Evolutionary conservation across 2,888 invertebrate genomes (phyloP), one percentile per base, ranked within the genome.

Genomic region (Synanthedon andrenaeformis): DNA sequence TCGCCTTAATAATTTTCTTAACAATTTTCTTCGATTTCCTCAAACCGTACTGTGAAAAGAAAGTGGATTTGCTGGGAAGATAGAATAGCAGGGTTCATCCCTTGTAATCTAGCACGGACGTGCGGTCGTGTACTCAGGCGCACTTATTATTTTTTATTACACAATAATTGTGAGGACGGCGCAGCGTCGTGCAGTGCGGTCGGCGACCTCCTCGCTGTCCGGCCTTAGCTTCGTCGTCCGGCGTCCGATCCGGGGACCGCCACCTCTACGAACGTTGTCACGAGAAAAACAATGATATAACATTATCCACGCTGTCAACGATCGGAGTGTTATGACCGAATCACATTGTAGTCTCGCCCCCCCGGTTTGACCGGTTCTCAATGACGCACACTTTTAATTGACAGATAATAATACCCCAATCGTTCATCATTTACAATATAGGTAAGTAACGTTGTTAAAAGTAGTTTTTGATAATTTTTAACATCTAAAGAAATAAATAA

Each of bases 231-330:
- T 35, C 8, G 35, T 10, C 10, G 35, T 35, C 35, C 35, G 35
- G 35, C 45, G 45, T 14, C 14, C 45, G 45, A 45, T 45, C 13
- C 13, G 45, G 35, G 10, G 45, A 45, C 14, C 14, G n/a, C 45
- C n/a, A 45, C 45, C 45, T n/a, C 45, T 45, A 45, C 45, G 13
- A 45, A 13, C n/a, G 45, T 14, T 45, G 45, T 45, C 45, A 45
- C 61, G 58, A 70, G 64, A 72, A 72, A 45, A 72, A 77, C 73
- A 74, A 71, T 71, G 66, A 62, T 59, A 69, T 69, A 66, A 68
- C 64, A 74, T 77, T 79, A 74, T 71, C 65, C 67, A 77, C 74
- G 77, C 76, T 72, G 76, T 77, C 74, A 69, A 71, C 66, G 70
- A 68, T 72, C 71, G 62, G 64, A 52, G 64, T 60, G 35, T 45